Base-by-base conservation (phyloP, 2,113 vertebrate species). In the Atlantisia rogersi region DNA sequence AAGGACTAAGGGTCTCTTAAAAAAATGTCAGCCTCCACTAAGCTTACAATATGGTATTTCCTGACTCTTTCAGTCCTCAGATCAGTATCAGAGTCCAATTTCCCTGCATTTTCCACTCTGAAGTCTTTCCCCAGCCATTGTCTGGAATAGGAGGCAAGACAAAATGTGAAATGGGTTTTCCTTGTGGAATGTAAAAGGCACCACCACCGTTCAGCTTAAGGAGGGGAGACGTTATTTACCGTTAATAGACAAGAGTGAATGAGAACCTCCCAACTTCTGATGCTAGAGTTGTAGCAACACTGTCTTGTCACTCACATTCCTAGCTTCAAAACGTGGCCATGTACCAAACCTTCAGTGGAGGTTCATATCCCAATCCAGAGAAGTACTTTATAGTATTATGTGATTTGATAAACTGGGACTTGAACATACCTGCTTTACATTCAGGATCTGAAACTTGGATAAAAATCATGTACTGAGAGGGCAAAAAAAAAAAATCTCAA, bases 11-110 rank as follows among this genome's bases (percentile, higher is more conserved):
- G 68, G 59, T 93, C 92, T 83, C 63, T 82, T 65, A 69, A 74
- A 86, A 93, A 96, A 94, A 96, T 29, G 6, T 75, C 42, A 18
- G 84, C 55, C 1, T 89, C 70, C 86, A 94, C 85, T 95, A 96
- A 97, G 93, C 81, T 90, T 86, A 95, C 96, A 97, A 94, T 96
- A 89, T 55, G 84, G 59, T 52, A 97, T 96, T 98, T 98, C 95
- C 94, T 96, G 88, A 76, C 71, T 92, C 42, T 89, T 98, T 94
- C 86, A 86, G n/a, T 88, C 96, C 35, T 35, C 88, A 94, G 92
- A 96, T 96, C 86, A 92, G 70, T 96, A 83, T 93, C 86, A 92
- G 74, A 90, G 39, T 81, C 86, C 80, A 95, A 53, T 96, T 97
- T 96, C 93, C 87, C 50, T 95, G 42, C 37, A 59, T 92, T 96